A percentile compares a stretch with the other conserved stretches of the same genome.
phyloP scores from a whole-genome alignment of 2,113 vertebrate species.

The Triplophysa siluroides region DNA sequence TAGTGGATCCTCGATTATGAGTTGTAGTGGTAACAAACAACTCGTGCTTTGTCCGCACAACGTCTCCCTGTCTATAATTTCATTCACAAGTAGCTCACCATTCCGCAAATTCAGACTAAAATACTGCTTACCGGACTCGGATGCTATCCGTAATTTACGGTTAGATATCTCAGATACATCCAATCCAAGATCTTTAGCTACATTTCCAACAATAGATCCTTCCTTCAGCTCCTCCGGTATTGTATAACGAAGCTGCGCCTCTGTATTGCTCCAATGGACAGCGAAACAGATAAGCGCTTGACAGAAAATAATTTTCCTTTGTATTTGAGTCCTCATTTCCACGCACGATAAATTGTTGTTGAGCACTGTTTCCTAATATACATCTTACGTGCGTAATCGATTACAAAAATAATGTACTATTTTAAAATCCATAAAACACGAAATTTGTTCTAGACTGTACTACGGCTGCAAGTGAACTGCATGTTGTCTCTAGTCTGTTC shows the following conservation, averaged over 20 bases:
- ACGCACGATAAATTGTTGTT: slow-evolving; percentile 39
- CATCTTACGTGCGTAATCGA: slow-evolving; percentile 23
- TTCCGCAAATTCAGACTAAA: slow-evolving; percentile 66
- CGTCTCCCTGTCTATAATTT: slow-evolving; percentile 62
- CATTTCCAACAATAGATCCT: slow-evolving; percentile 71
- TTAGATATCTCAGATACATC: slow-evolving; percentile 70
- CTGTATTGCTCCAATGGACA: slow-evolving; percentile 59
- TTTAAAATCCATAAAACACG: neutral
- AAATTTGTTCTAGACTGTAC: neutral
- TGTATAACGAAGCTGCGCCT: slow-evolving; percentile 69
- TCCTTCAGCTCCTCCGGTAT: slow-evolving; percentile 73
- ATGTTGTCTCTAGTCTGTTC: slow-evolving; percentile 56
- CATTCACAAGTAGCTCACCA: slow-evolving; percentile 61
- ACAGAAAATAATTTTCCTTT: slow-evolving; percentile 62
- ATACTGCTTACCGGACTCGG: slow-evolving; percentile 75
- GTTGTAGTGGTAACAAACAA: slow-evolving; percentile 64
- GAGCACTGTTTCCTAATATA: neutral
- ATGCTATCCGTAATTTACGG: slow-evolving; percentile 74
- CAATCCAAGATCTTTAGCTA: slow-evolving; percentile 76
- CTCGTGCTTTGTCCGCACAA: slow-evolving; percentile 57
- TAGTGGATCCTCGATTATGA: slow-evolving; percentile 63
- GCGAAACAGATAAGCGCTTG: slow-evolving; percentile 57
- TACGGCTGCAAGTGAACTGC: neutral
- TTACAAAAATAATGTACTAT: neutral
- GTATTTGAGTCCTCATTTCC: slow-evolving; percentile 53